Base-by-base conservation (phyloP, 2,113 vertebrate genomes). In the Ceyx cyanopectus region DNA sequence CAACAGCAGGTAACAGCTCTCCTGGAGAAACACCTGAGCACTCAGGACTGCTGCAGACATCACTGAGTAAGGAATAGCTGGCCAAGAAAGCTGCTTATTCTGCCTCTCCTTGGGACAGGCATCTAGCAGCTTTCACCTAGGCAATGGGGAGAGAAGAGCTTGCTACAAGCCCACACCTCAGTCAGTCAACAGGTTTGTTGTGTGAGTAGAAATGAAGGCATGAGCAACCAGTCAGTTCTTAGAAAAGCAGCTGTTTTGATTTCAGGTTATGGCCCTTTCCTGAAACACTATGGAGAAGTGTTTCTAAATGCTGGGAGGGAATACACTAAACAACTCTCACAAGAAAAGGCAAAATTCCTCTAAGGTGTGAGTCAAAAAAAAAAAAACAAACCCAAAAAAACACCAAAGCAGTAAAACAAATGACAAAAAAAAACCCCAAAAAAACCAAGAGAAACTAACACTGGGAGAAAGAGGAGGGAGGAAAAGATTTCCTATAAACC, bases 401-500 rank as follows among this genome's bases (percentile, higher is more conserved):
- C 18, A 12, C 37, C 37, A 37, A 37, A 37, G 37, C 22, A 50
- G 23, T 23, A 50, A 50, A 50, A 50, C 48, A 50, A 50, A 22
- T 78, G 17, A 69, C 37, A 66, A 87, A 93, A 87, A 32, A 37
- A 37, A 37, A 10, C 37, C 37, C 9, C 9, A 37, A 37, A 4
- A 37, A 37, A 37, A 4, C 9, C 37, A 37, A 37, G n/a, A 88
- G 92, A 96, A 89, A 88, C 79, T 74, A 96, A 91, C 40, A 73
- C 18, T 45, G 85, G 53, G 50, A 87, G 41, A 89, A 75, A 94
- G 87, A 83, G 74, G 63, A 87, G 54, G 57, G 54, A 85, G 51
- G 11, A 94, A 93, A 94, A 93, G 73, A 78, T 97, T 97, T 97
- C 90, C 96, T 97, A 94, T 94, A 97, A 97, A 97, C 69, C 93